A percentile compares a stretch with the other conserved stretches of the same genome.
These are phyloP conservation scores for Neolamprologus sp. DNA, from an alignment of 2,113 vertebrate genomes.

Conservation along the genomic window DNA sequence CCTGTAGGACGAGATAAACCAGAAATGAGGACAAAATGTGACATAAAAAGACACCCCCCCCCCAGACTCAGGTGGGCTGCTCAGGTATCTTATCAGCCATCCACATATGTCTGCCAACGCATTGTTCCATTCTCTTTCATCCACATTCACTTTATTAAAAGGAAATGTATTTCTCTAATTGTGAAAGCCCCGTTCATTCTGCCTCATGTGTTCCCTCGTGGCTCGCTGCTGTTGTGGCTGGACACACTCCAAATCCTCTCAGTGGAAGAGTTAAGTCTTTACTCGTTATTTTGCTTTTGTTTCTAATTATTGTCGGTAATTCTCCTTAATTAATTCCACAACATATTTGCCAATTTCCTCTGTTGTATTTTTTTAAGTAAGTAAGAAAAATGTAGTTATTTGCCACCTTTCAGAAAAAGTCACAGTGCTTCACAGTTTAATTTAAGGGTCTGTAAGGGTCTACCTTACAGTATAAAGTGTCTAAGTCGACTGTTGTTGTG, in stretches of 20 bases:
- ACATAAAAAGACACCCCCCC: background rate
- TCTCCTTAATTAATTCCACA: background rate
- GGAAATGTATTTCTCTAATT: background rate
- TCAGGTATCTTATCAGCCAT: background rate
- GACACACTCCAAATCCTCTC: background rate
- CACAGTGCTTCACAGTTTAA: background rate
- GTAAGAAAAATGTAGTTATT: background rate
- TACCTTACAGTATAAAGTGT: background rate
- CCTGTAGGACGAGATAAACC: conserved; percentile 50
- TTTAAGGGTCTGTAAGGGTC: background rate
- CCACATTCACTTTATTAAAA: background rate
- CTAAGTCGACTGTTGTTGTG: background rate
- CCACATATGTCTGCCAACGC: background rate
- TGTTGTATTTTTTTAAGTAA: background rate
- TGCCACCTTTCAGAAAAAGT: background rate
- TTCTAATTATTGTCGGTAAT: background rate
- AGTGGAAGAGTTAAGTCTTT: background rate
- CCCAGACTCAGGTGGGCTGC: background rate
- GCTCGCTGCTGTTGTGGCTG: background rate
- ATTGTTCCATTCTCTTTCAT: background rate
- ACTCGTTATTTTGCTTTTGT: background rate
- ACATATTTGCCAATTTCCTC: background rate
- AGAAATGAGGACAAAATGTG: background rate
- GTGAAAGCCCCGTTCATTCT: background rate
- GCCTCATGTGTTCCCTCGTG: background rate